phyloP scores from a whole-genome alignment of 2,888 invertebrate genomes.

The Pyrrhosoma nymphula region DNA sequence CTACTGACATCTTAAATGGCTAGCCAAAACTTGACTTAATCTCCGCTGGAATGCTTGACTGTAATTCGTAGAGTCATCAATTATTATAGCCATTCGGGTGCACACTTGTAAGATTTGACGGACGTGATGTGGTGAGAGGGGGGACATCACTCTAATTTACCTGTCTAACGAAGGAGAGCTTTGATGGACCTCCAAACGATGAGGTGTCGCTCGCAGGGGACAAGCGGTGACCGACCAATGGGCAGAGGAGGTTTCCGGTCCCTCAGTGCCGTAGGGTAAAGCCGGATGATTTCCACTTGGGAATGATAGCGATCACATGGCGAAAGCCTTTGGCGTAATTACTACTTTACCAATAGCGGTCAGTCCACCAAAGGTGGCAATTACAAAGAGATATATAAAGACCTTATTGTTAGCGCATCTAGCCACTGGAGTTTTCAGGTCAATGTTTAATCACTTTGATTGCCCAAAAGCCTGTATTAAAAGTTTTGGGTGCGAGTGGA shows the following conservation, averaged over 20 bases:
- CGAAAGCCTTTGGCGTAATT: neutral
- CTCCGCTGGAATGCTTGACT: neutral
- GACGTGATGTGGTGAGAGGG: neutral
- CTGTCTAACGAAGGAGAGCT: neutral
- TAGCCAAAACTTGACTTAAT: neutral
- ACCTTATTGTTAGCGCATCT: slow-evolving; percentile 20
- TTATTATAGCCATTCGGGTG: neutral
- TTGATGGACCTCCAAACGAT: neutral
- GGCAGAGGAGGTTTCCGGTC: neutral
- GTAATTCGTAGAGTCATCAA: neutral
- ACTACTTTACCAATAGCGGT: neutral
- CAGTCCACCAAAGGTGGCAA: neutral
- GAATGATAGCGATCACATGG: neutral
- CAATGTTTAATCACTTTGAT: neutral
- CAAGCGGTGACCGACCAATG: no score
- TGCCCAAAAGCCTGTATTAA: neutral
- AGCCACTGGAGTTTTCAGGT: neutral
- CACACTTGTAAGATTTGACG: neutral
- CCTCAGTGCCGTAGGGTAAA: neutral
- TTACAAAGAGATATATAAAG: slow-evolving; percentile 16
- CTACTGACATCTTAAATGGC: neutral
- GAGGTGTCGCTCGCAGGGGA: neutral
- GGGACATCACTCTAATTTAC: neutral
- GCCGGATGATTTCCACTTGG: neutral
- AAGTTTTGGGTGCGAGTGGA: neutral